Evolutionary conservation across 2,888 invertebrate species (phyloP).

Genomic region (Rhaphigaster nebulosa): DNA sequence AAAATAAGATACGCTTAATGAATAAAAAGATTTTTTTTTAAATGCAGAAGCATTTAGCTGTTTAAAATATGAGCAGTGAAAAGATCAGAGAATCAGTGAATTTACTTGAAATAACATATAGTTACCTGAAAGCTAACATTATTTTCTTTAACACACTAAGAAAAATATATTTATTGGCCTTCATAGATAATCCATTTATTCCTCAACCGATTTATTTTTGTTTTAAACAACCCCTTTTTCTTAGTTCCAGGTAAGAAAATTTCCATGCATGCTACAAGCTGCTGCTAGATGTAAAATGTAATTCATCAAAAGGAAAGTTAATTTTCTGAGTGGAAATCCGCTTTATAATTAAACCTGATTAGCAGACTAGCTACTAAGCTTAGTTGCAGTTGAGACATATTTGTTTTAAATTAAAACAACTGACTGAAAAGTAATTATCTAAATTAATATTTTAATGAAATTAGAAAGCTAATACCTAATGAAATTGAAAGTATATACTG

Average conservation of each 20-base stretch:
- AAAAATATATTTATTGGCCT: background rate
- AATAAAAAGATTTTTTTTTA: background rate
- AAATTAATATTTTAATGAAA: background rate
- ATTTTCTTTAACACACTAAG: background rate
- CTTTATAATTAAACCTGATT: background rate
- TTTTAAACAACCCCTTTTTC: background rate
- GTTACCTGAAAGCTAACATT: background rate
- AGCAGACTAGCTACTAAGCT: background rate
- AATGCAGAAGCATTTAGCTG: too few relatives aligned
- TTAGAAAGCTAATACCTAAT: background rate
- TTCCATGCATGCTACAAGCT: background rate
- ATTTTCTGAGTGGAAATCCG: background rate
- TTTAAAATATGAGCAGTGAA: background rate
- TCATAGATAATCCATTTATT: background rate
- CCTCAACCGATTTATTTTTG: background rate
- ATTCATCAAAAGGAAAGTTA: background rate
- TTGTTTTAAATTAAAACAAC: background rate
- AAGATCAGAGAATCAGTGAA: background rate
- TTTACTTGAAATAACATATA: background rate
- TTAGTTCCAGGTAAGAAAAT: background rate
- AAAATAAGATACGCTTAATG: too few relatives aligned
- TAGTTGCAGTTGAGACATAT: conserved; percentile 4
- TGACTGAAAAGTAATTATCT: conserved; percentile 3
- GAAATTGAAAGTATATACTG: background rate
- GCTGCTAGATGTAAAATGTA: background rate